Evolutionary conservation across 2,113 vertebrate species (phyloP), one percentile per base, ranked within the genome.

Genomic region (Empidonax traillii): DNA sequence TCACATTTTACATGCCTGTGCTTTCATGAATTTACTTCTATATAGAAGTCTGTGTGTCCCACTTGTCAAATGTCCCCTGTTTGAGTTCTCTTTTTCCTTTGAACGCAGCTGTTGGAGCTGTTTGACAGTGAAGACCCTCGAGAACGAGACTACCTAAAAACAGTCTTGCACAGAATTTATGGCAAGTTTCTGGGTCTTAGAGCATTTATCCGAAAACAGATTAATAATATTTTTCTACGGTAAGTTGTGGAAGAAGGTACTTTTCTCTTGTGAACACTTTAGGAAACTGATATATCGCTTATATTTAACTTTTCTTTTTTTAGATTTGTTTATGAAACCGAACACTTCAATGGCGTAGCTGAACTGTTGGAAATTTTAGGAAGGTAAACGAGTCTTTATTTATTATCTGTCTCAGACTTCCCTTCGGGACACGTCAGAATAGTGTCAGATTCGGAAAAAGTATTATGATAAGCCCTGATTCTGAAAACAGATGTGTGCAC

Each of bases 141-240:
- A 97, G 99, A 99, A 98, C 98, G 99, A 97, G 99, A 99, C 98
- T 99, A 99, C 98, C 98, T 99, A 98, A 99, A 99, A 98, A 99
- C 99, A 97, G 99, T 99, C 98, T 98, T 99, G 97, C 99, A 99
- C 99, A 99, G 99, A 99, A 99, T 99, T 98, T 99, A 99, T 92
- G 99, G 99, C 96, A 99, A 99, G 98, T 99, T 99, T 98, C 99
- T 99, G 97, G 99, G 99, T 97, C 99, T 99, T 99, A 99, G 99
- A 98, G 99, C 99, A 99, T 99, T 99, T 99, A 99, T 99, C 98
- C 99, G 99, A 99, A 99, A 99, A 99, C 99, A 99, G 98, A 99
- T 99, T 97, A 99, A 99, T 98, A 99, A 99, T 99, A 99, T 99
- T 99, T 99, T 99, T 99, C 99, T 99, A 99, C 99, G 99, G 99